Evolutionary conservation across 2,113 vertebrate genomes (phyloP), one percentile per base, ranked within the genome.

Genomic region (Chaetodon auriga): DNA sequence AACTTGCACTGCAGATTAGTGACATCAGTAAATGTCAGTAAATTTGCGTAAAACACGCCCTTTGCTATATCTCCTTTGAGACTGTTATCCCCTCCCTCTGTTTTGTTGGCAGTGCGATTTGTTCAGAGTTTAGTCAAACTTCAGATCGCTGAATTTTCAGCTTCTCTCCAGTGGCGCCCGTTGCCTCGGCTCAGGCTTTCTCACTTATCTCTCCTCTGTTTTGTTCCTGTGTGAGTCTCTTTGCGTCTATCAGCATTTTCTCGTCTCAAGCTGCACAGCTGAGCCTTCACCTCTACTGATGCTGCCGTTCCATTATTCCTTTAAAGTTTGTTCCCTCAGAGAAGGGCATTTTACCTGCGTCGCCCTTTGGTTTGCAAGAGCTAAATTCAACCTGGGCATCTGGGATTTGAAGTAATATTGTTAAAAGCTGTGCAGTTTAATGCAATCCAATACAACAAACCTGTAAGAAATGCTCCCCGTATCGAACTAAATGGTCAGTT

Each of bases 61-160:
- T 3, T 30, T 30, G 30, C 30, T 62, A 7, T 78, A 15, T 71
- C 62, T 62, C 48, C 58, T 58, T 43, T 14, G 80, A 72, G 69
- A 30, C 46, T 6, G 18, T 30, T 38, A 41, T 69, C 36, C 38
- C 63, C 51, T 58, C 57, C 23, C n/a, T 58, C 38, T 82, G 53
- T 78, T 74, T 78, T 54, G 66, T 45, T 68, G 64, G 62, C 38
- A 12, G 23, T 60, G 49, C 49, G 57, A 81, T 86, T 90, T 90
- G 72, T 55, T 75, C 68, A 7, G 62, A 80, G 55, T 87, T 76
- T 72, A 83, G 68, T 83, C 63, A 51, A 85, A 85, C 73, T 71
- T 72, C 38, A 45, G 46, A 69, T 77, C 0, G 0, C 55, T 65
- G 36, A 30, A 36, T 60, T 75, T 11, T 30, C 66, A 23, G 21